Conservation (phyloP, 2,888 invertebrate species). For the Apodemia duryi region DNA sequence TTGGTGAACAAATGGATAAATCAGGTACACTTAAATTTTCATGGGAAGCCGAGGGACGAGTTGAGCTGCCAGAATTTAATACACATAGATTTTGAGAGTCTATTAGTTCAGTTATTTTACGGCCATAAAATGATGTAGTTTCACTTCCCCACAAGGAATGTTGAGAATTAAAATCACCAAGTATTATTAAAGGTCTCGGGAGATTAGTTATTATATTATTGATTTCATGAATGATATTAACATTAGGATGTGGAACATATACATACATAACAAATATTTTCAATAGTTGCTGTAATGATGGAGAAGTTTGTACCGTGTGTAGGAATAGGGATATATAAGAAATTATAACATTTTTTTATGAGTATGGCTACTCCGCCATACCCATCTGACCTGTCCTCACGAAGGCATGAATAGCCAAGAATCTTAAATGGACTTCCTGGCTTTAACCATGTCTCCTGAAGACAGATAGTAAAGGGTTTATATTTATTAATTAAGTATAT, state of each 20-base stretch:
- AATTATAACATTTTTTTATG: slow-evolving; percentile 15
- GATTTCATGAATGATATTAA: slow-evolving; percentile 1
- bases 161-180: neutral
- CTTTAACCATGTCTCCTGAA: slow-evolving; percentile 28
- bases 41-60: too few species aligned
- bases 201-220: slow-evolving; percentile 9
- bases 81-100: too few species aligned
- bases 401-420: slow-evolving; percentile 30
- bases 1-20: slow-evolving; percentile 10
- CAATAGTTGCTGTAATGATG: slow-evolving; percentile 9
- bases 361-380: slow-evolving; percentile 21
- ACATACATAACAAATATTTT: slow-evolving; percentile 17
- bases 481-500: slow-evolving; percentile 21
- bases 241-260: slow-evolving; percentile 18
- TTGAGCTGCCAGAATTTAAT: too few species aligned
- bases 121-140: neutral
- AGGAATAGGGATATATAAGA: slow-evolving; percentile 1
- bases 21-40: neutral
- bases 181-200: neutral
- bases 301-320: neutral
- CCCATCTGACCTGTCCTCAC: slow-evolving; percentile 27
- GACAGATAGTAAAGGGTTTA: slow-evolving; percentile 19
- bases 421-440: slow-evolving; percentile 23
- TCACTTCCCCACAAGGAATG: neutral
- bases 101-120: neutral